Percentiles rank a stretch among this genome's conserved stretches.
phyloP scores from a whole-genome alignment of 2,888 invertebrate genomes.

The Ligdia adustata region DNA sequence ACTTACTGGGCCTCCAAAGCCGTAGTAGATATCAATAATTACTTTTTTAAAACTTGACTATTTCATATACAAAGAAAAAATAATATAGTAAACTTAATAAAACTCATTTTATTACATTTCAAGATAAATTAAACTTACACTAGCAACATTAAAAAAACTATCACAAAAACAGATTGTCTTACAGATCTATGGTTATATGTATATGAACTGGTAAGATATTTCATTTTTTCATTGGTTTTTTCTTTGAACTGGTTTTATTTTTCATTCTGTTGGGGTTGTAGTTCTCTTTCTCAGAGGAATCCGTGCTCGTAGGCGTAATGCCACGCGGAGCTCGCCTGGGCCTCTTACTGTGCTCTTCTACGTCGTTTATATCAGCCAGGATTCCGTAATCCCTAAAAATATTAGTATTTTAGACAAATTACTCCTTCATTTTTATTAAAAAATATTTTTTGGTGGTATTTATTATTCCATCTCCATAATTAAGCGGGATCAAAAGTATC shows the following conservation, averaged over 20 bases:
- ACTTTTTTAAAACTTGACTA: too few relatives aligned
- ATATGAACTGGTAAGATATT: constrained; percentile 12
- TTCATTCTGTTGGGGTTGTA: constrained; percentile 66
- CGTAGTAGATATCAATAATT: too few relatives aligned
- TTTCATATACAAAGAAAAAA: too few relatives aligned
- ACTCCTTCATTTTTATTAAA: too few relatives aligned
- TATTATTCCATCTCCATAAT: too few relatives aligned
- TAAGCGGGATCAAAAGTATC: too few relatives aligned
- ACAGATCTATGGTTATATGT: too few relatives aligned
- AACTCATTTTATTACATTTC: constrained; percentile 6
- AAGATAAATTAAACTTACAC: constrained; percentile 13
- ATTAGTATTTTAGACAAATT: too few relatives aligned
- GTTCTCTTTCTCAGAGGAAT: constrained; percentile 78
- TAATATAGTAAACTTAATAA: too few relatives aligned
- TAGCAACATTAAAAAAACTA: constrained; percentile 21
- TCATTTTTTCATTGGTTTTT: constrained; percentile 47
- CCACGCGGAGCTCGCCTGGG: constrained; percentile 50
- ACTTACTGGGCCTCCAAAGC: too few relatives aligned
- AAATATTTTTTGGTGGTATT: too few relatives aligned
- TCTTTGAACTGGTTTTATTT: constrained; percentile 40
- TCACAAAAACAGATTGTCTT: constrained; percentile 18
- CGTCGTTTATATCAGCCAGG: constrained; percentile 48
- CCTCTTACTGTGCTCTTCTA: constrained; percentile 41
- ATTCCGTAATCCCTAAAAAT: constrained; percentile 59
- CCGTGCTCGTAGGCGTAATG: constrained; percentile 63